A percentile compares a stretch with the other conserved stretches of the same genome.
phyloP scores from a whole-genome alignment of 37 sponge, comb jelly and placozoan genomes.

The Tethya wilhelma region DNA sequence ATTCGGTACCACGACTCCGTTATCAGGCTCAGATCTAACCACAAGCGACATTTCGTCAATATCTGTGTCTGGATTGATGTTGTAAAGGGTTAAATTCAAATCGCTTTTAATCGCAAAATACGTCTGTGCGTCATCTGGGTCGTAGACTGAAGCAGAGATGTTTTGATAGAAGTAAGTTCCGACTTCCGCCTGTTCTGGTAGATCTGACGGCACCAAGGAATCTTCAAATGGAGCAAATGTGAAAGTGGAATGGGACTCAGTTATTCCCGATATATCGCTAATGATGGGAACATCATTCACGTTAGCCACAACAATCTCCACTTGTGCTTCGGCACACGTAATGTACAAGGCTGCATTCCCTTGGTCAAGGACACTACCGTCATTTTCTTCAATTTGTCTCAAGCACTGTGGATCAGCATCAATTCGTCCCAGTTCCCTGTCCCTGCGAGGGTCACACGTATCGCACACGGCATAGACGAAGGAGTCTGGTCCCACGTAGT shows the following conservation, averaged over 20 bases:
- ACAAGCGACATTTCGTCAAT: constrained; percentile 64
- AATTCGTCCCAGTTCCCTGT: constrained; percentile 72
- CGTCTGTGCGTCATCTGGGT: constrained; percentile 76
- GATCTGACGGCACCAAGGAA: constrained; percentile 11
- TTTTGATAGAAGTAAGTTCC: constrained; percentile 56
- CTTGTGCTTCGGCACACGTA: constrained; percentile 70
- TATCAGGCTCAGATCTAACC: constrained; percentile 12
- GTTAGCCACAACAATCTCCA: constrained; percentile 57
- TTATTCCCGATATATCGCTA: constrained; percentile 57
- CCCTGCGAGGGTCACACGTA: constrained; percentile 67
- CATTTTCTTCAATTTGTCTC: constrained; percentile 71
- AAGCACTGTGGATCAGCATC: constrained; percentile 63
- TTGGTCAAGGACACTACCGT: constrained; percentile 12
- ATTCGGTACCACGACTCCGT: constrained; percentile 23
- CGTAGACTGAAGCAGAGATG: constrained; percentile 55
- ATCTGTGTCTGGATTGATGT: constrained; percentile 41
- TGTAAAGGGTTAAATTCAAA: constrained; percentile 58
- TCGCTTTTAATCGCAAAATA: constrained; percentile 7
- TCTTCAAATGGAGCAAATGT: constrained; percentile 69
- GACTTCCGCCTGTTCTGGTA: not conserved
- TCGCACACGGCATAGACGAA: constrained; percentile 90
- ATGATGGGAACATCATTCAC: constrained; percentile 80
- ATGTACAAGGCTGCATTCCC: constrained; percentile 36
- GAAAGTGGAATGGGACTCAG: constrained; percentile 14
- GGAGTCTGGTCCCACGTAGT: constrained; percentile 80